These are phyloP conservation scores for Marronus borbonicus DNA, from an alignment of 2,888 invertebrate genomes.

Conservation along the genomic window DNA sequence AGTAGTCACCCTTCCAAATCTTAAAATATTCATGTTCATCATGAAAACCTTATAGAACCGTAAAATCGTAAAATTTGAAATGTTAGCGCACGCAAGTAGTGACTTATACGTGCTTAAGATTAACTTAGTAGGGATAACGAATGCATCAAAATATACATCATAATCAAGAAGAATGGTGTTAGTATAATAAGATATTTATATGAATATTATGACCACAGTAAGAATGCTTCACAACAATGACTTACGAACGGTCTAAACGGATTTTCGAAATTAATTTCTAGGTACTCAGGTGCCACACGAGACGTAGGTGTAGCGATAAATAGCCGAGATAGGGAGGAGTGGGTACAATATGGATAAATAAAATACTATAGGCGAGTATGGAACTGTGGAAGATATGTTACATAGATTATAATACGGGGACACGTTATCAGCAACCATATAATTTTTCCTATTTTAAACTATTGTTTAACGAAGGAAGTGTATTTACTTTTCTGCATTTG, in stretches of 20 bases:
- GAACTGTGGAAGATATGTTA: conserved; percentile 56
- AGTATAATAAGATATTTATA: conserved; percentile 63
- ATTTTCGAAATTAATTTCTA: conserved; percentile 66
- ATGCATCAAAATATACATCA: conserved; percentile 62
- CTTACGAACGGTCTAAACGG: conserved; percentile 63
- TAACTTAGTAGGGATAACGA: conserved; percentile 52
- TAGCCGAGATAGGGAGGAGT: conserved; percentile 59
- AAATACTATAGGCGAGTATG: conserved; percentile 60
- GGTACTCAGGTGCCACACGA: conserved; percentile 63
- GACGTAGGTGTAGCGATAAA: conserved; percentile 64
- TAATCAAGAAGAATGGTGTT: conserved; percentile 61
- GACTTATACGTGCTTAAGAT: conserved; percentile 31
- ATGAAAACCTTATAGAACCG: not conserved
- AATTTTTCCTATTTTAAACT: not conserved
- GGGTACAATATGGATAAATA: conserved; percentile 65
- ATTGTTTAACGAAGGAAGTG: not conserved
- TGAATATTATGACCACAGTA: conserved; percentile 62
- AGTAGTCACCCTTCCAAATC: too few species aligned
- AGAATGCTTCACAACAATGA: conserved; percentile 63
- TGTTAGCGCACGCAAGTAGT: conserved; percentile 13
- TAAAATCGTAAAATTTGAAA: conserved; percentile 7
- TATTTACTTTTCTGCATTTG: not conserved
- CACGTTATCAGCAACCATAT: not conserved
- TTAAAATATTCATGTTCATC: not conserved
- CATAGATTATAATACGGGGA: conserved; percentile 55